Evolutionary conservation across 2,113 vertebrate species (phyloP).

Genomic region (Irena cyanogastra): DNA sequence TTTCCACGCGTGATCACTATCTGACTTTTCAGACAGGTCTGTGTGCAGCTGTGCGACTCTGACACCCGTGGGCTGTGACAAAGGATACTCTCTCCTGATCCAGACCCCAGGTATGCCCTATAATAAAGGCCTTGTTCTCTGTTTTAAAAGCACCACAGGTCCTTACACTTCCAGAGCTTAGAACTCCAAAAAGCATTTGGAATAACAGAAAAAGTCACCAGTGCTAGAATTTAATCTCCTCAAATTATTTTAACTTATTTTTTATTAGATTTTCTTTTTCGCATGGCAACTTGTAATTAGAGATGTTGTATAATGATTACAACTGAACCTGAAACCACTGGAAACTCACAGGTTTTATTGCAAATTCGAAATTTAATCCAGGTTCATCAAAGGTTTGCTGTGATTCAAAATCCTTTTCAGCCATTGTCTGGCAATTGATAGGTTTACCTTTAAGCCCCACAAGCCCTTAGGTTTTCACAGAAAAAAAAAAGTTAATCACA

Average conservation of each 20-base stretch:
- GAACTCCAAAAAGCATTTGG: background rate
- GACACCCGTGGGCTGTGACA: background rate
- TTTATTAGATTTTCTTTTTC: background rate
- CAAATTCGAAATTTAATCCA: conserved; percentile 7
- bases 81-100: background rate
- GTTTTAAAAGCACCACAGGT: background rate
- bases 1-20: background rate
- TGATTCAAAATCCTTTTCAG: conserved; percentile 42
- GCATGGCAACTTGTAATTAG: background rate
- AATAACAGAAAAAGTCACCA: background rate
- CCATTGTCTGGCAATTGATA: background rate
- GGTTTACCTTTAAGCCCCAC: background rate
- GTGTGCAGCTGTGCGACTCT: background rate
- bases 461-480: background rate
- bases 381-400: conserved; percentile 33
- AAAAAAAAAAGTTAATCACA: background rate
- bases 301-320: background rate
- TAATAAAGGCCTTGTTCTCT: background rate
- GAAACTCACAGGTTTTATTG: conserved; percentile 38
- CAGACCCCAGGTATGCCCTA: background rate
- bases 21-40: background rate
- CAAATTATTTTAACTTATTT: background rate
- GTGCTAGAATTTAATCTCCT: background rate
- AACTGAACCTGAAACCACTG: conserved; percentile 12
- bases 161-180: background rate